Evolutionary conservation across 2,113 vertebrate genomes (phyloP).

Genomic region (Trachemys scripta): DNA sequence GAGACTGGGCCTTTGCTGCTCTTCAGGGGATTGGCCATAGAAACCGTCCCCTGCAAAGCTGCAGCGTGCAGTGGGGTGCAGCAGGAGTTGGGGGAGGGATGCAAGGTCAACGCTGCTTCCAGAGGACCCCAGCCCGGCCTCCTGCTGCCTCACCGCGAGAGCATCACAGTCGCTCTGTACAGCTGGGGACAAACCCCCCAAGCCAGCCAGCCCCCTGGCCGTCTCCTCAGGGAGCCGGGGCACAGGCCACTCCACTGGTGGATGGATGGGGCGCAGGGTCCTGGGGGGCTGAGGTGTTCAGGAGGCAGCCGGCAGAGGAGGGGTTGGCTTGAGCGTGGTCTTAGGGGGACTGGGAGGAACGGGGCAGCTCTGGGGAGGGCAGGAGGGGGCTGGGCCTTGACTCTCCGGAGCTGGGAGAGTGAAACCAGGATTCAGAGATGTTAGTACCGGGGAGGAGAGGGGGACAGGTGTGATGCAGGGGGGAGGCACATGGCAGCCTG

Average conservation of each 20-base stretch:
- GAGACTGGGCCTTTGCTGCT: not conserved
- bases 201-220: too few relatives aligned
- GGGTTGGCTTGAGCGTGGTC: not conserved
- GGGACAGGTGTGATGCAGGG: too few relatives aligned
- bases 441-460: too few relatives aligned
- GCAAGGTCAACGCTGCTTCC: not conserved
- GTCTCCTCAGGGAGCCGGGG: not conserved
- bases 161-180: not conserved
- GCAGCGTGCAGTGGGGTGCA: too few relatives aligned
- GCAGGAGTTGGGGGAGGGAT: too few relatives aligned
- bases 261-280: not conserved
- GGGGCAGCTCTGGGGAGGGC: too few relatives aligned
- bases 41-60: too few relatives aligned
- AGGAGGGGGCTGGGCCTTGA: not conserved
- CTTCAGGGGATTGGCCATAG: too few relatives aligned
- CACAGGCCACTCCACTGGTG: too few relatives aligned
- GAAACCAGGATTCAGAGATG: not conserved
- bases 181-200: not conserved
- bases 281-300: not conserved
- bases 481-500: not conserved
- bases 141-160: not conserved
- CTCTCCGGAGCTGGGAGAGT: not conserved
- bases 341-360: not conserved
- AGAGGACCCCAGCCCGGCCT: not conserved
- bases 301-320: too few relatives aligned